These are phyloP conservation scores for Cotesia chilonis DNA, from an alignment of 1,140 invertebrate genomes.

Conservation along the genomic window DNA sequence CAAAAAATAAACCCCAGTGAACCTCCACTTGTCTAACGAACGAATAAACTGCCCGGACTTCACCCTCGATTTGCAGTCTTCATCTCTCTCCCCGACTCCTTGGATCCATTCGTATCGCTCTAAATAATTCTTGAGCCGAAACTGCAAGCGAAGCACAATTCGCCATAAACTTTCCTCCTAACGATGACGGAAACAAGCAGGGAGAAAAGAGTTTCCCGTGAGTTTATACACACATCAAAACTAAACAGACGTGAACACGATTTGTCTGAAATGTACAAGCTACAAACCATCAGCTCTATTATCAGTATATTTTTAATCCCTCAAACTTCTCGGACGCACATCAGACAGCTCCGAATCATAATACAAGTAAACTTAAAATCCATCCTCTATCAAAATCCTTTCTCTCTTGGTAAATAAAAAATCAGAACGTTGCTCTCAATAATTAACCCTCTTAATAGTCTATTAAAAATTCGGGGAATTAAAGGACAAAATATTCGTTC, in stretches of 20 bases:
- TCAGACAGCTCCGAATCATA: constrained; percentile 7
- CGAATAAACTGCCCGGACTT: not conserved
- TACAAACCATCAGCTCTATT: constrained; percentile 6
- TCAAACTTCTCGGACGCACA: not conserved
- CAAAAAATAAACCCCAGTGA: constrained; percentile 5
- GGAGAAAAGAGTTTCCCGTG: constrained; percentile 7
- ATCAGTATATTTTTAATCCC: constrained; percentile 17
- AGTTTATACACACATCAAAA: constrained; percentile 24
- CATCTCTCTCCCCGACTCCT: not conserved
- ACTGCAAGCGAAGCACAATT: constrained; percentile 10
- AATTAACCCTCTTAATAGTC: too few species aligned
- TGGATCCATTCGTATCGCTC: not conserved
- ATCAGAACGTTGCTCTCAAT: too few species aligned
- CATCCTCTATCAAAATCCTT: not conserved
- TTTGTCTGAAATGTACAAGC: constrained; percentile 19
- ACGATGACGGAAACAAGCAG: constrained; percentile 13
- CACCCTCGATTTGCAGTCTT: not conserved
- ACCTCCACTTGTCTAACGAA: not conserved
- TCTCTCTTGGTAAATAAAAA: too few species aligned
- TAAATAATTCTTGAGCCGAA: constrained; percentile 18
- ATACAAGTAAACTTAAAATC: constrained; percentile 13
- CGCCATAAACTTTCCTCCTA: constrained; percentile 22
- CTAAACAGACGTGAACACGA: constrained; percentile 20
- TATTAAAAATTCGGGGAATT: too few species aligned
- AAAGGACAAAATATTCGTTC: not conserved